Base-by-base conservation (phyloP, 1,140 invertebrate species). In the Eciton burchellii region DNA sequence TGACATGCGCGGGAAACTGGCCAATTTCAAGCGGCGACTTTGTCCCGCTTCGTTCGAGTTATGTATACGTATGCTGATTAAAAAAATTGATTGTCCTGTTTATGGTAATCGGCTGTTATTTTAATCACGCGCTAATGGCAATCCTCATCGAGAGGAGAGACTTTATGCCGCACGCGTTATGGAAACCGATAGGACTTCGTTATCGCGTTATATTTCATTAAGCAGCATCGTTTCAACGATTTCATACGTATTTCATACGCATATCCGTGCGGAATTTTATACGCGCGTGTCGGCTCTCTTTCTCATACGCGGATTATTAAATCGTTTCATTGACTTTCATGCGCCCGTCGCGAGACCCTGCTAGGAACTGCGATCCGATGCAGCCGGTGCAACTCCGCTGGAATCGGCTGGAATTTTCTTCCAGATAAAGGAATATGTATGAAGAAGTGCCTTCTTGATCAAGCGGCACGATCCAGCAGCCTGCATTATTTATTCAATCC, bases 91-190 rank as follows among this genome's bases (percentile, higher is more conserved):
- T 79, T 70, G 56, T 70, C 29, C 49, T 45, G 24, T 79, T 68
- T 68, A 68, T 57, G 21, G 65, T 79, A 79, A 79, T 79, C 26
- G 12, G 24, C 56, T 77, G 68, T 79, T 79, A 68, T 45, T 79
- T 79, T 79, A 79, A 79, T 79, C 49, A 70, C 6, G 29, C 74
- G n/a, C 35, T 70, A 79, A 79, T 68, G 56, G 63, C 24, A n/a
- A 68, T 66, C 68, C 68, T 79, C 43, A n/a, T 49, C 41, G 26
- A 43, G 21, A 19, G 24, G 26, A 43, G 21, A 19, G 24, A 70
- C 35, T 79, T 68, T 54, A 77, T 54, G 52, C 65, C 41, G 41
- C n/a, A 65, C 63, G 24, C 12, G 47, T 52, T 62, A 73, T 73
- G 41, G 59, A 45, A 73, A 73, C 16, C 35, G 59, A 73, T 73